Evolutionary conservation across 1,140 invertebrate genomes (phyloP).

Genomic region (Trissolcus basalis): DNA sequence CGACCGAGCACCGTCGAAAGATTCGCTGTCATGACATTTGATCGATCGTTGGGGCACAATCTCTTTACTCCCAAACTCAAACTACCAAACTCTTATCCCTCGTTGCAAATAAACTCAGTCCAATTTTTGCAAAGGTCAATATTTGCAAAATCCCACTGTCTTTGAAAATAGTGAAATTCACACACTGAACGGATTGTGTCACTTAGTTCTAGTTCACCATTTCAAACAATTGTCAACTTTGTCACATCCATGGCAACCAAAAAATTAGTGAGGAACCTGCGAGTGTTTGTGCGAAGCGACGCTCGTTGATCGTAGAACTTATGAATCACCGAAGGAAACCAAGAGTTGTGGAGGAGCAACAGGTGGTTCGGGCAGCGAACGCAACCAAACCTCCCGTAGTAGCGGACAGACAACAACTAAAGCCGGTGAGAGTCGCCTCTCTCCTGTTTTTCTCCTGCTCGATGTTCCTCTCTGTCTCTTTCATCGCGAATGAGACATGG

Average conservation of each 20-base stretch:
- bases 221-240: too few relatives aligned
- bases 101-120: too few relatives aligned
- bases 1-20: constrained; percentile 37
- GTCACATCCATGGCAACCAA: too few relatives aligned
- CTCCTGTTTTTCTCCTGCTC: constrained; percentile 62
- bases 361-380: constrained; percentile 50
- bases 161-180: too few relatives aligned
- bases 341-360: constrained; percentile 47
- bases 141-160: too few relatives aligned
- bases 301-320: neutral
- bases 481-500: constrained; percentile 41
- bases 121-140: too few relatives aligned
- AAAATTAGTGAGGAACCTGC: neutral
- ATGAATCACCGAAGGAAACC: constrained; percentile 13
- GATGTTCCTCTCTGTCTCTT: constrained; percentile 58
- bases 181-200: too few relatives aligned
- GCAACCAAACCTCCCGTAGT: constrained; percentile 62
- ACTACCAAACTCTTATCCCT: constrained; percentile 5
- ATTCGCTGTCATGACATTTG: constrained; percentile 45
- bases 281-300: neutral
- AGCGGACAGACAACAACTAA: constrained; percentile 70
- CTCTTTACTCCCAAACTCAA: constrained; percentile 41
- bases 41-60: constrained; percentile 39
- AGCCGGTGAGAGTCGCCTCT: constrained; percentile 67
- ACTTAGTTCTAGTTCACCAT: too few relatives aligned